These are phyloP conservation scores for Clepsis dumicolana DNA, from an alignment of 2,888 invertebrate genomes.

Conservation along the genomic window DNA sequence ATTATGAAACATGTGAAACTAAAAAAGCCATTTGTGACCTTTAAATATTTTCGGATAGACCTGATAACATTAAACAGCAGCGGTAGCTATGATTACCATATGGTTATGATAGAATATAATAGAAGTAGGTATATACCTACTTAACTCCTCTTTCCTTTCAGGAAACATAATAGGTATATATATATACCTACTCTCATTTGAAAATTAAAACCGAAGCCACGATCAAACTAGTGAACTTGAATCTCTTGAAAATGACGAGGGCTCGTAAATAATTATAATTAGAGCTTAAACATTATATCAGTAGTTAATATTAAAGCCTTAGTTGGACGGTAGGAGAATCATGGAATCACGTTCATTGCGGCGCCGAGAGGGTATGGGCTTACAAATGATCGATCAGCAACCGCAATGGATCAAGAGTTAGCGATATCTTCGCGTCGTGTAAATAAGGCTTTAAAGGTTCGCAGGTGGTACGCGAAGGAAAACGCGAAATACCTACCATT, in stretches of 20 bases:
- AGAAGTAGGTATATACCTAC: neutral
- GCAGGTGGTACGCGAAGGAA: conserved; percentile 8
- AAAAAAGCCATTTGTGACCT: too few relatives aligned
- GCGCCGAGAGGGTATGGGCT: too few relatives aligned
- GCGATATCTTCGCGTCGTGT: neutral
- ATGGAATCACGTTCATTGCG: neutral
- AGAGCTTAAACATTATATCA: neutral
- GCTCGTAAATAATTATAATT: conserved; percentile 1
- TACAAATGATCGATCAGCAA: too few relatives aligned
- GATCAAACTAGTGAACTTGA: neutral
- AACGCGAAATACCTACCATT: conserved; percentile 1
- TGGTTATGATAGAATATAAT: too few relatives aligned
- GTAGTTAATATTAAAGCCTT: neutral
- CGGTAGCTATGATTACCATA: too few relatives aligned
- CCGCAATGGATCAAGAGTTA: too few relatives aligned
- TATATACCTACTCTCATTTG: neutral
- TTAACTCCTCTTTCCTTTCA: neutral
- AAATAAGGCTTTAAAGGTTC: conserved; percentile 14
- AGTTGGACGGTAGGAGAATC: neutral
- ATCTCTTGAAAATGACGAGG: neutral
- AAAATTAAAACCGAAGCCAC: neutral
- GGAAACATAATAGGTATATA: neutral
- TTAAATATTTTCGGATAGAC: too few relatives aligned
- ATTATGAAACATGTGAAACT: too few relatives aligned
- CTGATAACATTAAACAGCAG: too few relatives aligned